Conservation (phyloP, 2,113 vertebrate species). For the Seriola dumerili region DNA sequence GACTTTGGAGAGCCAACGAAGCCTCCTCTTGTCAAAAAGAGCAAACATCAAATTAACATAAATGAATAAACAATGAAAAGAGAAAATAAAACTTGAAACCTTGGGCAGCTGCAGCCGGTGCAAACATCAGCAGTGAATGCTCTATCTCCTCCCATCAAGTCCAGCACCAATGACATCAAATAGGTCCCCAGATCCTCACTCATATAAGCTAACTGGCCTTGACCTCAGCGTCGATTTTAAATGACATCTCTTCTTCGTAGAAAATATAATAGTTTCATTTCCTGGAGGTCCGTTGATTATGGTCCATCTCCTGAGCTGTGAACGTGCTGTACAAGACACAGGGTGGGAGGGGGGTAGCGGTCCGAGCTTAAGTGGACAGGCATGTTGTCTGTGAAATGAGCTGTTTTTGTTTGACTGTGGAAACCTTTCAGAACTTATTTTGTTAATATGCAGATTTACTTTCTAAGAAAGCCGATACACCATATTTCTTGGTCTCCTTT, state of each 20-base stretch:
- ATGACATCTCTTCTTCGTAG: slow-evolving; percentile 39
- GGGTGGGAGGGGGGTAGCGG: background rate
- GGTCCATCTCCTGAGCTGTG: slow-evolving; percentile 39
- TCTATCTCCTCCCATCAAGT: slow-evolving; percentile 28
- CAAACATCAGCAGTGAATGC: background rate
- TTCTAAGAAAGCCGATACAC: no score
- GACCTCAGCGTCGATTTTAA: slow-evolving; percentile 39
- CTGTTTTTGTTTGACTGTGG: background rate
- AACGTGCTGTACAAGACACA: slow-evolving; percentile 3
- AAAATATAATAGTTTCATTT: slow-evolving; percentile 56
- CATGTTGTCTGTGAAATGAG: background rate
- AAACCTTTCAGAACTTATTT: background rate
- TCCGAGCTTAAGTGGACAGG: slow-evolving; percentile 7
- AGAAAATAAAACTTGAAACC: background rate
- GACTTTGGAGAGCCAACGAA: background rate
- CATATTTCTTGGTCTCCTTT: no score
- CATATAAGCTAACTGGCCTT: slow-evolving; percentile 45
- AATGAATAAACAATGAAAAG: background rate
- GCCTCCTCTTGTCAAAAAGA: background rate
- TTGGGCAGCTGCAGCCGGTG: background rate
- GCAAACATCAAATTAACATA: background rate
- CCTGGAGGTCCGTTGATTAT: slow-evolving; percentile 56
- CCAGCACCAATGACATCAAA: slow-evolving; percentile 48
- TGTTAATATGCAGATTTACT: background rate
- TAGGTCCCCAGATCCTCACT: slow-evolving; percentile 24